A percentile compares a stretch with the other conserved stretches of the same genome.
These are phyloP conservation scores for Phenganax marumi DNA, from an alignment of 92 coral and sea anemone species.

Conservation along the genomic window DNA sequence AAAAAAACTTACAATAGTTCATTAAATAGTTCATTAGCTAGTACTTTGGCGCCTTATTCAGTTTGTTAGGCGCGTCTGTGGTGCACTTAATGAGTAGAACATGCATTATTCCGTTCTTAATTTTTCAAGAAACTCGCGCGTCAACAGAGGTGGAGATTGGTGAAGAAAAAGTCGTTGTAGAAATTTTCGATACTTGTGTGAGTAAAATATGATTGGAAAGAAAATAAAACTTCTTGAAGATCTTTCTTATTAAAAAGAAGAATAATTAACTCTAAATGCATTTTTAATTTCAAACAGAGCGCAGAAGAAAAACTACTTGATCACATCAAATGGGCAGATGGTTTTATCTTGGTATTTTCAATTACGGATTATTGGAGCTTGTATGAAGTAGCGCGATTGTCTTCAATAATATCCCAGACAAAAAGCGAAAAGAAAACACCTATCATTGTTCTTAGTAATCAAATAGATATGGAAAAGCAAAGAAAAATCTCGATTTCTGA, in stretches of 20 bases:
- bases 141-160: slow-evolving; percentile 30
- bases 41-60: no score
- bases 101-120: neutral
- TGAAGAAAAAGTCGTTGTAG: slow-evolving; percentile 32
- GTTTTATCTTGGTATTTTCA: slow-evolving; percentile 39
- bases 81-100: no score
- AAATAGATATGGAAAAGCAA: slow-evolving; percentile 34
- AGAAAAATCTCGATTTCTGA: slow-evolving; percentile 26
- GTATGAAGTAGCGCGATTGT: slow-evolving; percentile 29
- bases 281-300: neutral
- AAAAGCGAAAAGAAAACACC: slow-evolving; percentile 16
- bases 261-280: no score
- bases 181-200: slow-evolving; percentile 30
- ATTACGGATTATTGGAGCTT: slow-evolving; percentile 45
- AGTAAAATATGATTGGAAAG: neutral
- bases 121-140: slow-evolving; percentile 27
- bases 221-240: no score
- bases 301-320: slow-evolving; percentile 28
- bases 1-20: no score
- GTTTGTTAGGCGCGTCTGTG: no score
- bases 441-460: slow-evolving; percentile 29
- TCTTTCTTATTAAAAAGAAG: no score
- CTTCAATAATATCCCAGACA: slow-evolving; percentile 28
- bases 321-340: slow-evolving; percentile 40
- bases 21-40: no score